A percentile compares a stretch with the other conserved stretches of the same genome.
phyloP scores from a whole-genome alignment of 1,140 invertebrate genomes.

The Brachionus sp. region DNA sequence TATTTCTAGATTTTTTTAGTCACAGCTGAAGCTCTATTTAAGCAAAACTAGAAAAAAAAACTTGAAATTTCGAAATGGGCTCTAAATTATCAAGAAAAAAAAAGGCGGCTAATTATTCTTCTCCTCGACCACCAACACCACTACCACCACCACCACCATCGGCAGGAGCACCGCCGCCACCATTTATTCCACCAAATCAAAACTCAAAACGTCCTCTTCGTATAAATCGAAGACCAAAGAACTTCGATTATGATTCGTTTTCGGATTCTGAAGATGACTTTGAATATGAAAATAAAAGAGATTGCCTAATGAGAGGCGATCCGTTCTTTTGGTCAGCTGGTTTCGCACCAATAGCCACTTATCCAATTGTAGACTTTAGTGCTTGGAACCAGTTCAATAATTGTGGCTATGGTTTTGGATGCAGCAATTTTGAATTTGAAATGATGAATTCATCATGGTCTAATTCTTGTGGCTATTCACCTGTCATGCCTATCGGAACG shows the following conservation, averaged over 20 bases:
- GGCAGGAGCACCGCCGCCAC: not conserved
- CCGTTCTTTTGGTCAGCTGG: not conserved
- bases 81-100: slow-evolving; percentile 2
- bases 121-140: not conserved
- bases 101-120: not conserved
- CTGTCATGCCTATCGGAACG: not conserved
- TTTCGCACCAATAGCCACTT: not conserved
- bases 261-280: not conserved
- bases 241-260: not conserved
- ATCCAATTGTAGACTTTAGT: not conserved
- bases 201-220: not conserved
- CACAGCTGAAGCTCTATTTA: not conserved
- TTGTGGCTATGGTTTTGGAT: not conserved
- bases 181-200: not conserved
- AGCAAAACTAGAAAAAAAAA: not conserved
- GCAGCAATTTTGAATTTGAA: not conserved
- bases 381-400: not conserved
- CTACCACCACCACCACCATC: not conserved
- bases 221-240: not conserved
- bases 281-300: not conserved
- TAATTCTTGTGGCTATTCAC: not conserved
- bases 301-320: not conserved
- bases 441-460: not conserved
- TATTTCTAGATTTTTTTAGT: slow-evolving; percentile 9
- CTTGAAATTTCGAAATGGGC: not conserved